Base-by-base conservation (phyloP, 2,888 invertebrate species). In the Luffia ferchaultella region DNA sequence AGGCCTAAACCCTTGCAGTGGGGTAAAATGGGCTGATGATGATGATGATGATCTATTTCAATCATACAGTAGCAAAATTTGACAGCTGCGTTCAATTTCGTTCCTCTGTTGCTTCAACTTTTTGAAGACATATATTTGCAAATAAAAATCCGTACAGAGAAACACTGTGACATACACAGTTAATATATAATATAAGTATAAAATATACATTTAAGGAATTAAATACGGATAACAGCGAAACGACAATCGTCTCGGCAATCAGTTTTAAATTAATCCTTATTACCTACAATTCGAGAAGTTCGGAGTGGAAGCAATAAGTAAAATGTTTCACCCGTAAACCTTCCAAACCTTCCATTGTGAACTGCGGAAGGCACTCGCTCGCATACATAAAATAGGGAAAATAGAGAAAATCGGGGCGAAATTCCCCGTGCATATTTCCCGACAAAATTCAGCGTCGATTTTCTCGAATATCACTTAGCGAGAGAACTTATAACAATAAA, bases 401-500 rank as follows among this genome's bases (percentile, higher is more conserved):
- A 30, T 12, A 12, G 30, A 30, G 30, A 30, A 30, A 30, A 30
- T 30, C 30, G 30, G 16, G 65, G 68, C 68, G 67, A 68, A 72
- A 64, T 58, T 60, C 61, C 63, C 54, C 61, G 58, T 70, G 71
- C 73, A 73, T 74, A 73, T 73, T 68, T 63, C 57, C 62, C 43
- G 45, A 19, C 40, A 40, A 46, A 46, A 42, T 50, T 47, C 47
- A 20, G 45, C 49, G 46, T 48, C 51, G 53, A 49, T 51, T 51
- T 50, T 61, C 65, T 66, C 67, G 73, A 73, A 76, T 76, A 77
- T 78, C 78, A 79, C 80, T 80, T 80, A 78, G 70, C 69, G 58
- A 69, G 71, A 70, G 68, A 68, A 70, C 68, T 70, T 72, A 75
- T 76, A 75, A 76, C 77, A 73, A 80, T 79, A 80, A 80, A 79